Evolutionary conservation across 2,797 vertebrate species (phyloP).

Genomic region (Delichon dasypus): DNA sequence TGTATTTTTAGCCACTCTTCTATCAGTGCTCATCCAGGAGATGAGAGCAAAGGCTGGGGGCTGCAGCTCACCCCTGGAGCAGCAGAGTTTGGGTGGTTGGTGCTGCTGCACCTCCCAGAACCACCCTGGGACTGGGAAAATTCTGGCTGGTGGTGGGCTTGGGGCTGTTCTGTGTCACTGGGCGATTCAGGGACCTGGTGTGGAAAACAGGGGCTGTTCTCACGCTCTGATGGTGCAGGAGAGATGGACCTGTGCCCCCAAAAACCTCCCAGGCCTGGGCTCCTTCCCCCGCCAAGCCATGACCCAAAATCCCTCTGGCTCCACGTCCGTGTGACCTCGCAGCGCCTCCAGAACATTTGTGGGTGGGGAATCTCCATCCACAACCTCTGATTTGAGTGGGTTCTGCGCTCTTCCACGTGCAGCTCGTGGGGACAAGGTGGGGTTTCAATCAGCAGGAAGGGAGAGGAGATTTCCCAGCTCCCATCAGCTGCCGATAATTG

Average conservation of each 20-base stretch:
- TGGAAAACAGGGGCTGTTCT: not conserved
- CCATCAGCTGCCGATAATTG: slow-evolving; percentile 58
- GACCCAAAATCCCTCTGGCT: not conserved
- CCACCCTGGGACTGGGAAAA: not conserved
- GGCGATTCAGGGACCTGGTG: not conserved
- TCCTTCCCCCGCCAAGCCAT: accelerated
- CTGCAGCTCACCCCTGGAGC: not conserved
- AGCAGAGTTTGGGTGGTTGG: not conserved
- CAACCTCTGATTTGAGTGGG: not conserved
- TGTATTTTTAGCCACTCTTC: slow-evolving; percentile 20
- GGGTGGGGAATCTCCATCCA: not conserved
- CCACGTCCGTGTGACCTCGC: accelerated
- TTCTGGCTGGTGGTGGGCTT: not conserved
- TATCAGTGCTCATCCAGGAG: not conserved
- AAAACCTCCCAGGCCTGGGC: not conserved
- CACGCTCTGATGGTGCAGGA: not conserved
- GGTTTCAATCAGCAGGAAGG: not conserved
- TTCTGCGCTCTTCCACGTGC: not conserved
- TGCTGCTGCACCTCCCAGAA: not conserved
- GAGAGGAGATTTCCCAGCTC: slow-evolving; percentile 33
- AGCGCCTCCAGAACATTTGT: accelerated
- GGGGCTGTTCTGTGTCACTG: not conserved
- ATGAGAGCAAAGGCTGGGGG: not conserved
- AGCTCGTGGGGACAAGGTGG: not conserved
- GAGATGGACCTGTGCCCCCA: not conserved